Evolutionary conservation across 2,888 invertebrate genomes (phyloP).

Genomic region (Coremacera marginata): DNA sequence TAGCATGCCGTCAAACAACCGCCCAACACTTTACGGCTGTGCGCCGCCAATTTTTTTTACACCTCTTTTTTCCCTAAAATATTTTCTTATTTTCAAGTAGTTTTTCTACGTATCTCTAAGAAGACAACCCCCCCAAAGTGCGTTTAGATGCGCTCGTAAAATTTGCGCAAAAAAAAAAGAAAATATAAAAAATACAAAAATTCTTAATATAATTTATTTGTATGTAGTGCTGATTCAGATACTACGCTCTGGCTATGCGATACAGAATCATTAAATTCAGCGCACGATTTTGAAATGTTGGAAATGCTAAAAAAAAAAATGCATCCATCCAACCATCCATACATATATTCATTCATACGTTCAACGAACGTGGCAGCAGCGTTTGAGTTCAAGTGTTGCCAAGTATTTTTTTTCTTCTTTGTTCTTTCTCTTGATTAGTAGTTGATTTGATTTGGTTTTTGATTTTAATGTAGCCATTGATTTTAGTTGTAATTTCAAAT

Average conservation of each 20-base stretch:
- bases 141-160: neutral
- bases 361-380: neutral
- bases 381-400: neutral
- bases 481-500: too few relatives aligned
- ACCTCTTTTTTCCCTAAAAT: neutral
- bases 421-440: too few relatives aligned
- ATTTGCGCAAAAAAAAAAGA: neutral
- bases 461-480: too few relatives aligned
- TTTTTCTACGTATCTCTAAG: neutral
- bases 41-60: neutral
- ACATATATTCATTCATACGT: conserved; percentile 31
- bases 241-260: neutral
- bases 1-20: too few relatives aligned
- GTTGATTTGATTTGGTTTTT: too few relatives aligned
- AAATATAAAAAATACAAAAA: conserved; percentile 20
- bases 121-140: neutral
- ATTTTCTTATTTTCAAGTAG: neutral
- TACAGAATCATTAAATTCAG: conserved; percentile 38
- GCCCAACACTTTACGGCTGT: too few relatives aligned
- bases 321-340: neutral
- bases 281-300: conserved; percentile 34
- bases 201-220: conserved; percentile 35
- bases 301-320: neutral
- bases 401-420: too few relatives aligned
- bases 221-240: neutral